These are phyloP conservation scores for Colletes gigas DNA, from an alignment of 1,140 invertebrate species.

Conservation along the genomic window DNA sequence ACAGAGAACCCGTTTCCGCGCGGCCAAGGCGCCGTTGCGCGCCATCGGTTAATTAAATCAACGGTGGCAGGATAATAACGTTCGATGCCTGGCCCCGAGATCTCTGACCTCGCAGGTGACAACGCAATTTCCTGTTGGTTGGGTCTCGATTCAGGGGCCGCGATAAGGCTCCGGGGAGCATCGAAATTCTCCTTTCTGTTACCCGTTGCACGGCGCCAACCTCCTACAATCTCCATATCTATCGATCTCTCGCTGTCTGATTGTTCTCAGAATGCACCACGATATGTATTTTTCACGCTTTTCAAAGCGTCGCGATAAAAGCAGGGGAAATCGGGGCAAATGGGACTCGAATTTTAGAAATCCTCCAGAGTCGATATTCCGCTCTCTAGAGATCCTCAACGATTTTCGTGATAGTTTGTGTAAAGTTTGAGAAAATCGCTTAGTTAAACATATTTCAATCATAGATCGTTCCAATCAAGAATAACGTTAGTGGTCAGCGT, in stretches of 20 bases:
- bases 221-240: no score
- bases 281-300: no score
- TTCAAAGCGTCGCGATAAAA: no score
- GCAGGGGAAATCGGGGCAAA: no score
- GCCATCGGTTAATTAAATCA: slow-evolving; percentile 47
- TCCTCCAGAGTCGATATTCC: no score
- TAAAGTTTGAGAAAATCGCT: no score
- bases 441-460: no score
- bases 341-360: no score
- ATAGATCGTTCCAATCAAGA: no score
- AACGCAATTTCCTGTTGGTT: slow-evolving; percentile 38
- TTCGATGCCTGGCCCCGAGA: background rate
- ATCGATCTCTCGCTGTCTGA: background rate
- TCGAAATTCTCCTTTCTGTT: background rate
- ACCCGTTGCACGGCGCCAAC: background rate
- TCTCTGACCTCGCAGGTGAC: slow-evolving; percentile 30
- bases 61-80: background rate
- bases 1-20: slow-evolving; percentile 7
- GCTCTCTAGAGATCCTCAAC: no score
- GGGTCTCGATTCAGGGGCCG: background rate
- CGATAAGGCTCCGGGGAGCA: background rate
- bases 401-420: no score
- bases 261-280: background rate
- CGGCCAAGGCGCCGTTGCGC: background rate
- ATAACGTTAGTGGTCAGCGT: no score